A percentile compares a stretch with the other conserved stretches of the same genome.
These are phyloP conservation scores for Melinaea menophilus DNA, from an alignment of 2,888 invertebrate species.

Conservation along the genomic window DNA sequence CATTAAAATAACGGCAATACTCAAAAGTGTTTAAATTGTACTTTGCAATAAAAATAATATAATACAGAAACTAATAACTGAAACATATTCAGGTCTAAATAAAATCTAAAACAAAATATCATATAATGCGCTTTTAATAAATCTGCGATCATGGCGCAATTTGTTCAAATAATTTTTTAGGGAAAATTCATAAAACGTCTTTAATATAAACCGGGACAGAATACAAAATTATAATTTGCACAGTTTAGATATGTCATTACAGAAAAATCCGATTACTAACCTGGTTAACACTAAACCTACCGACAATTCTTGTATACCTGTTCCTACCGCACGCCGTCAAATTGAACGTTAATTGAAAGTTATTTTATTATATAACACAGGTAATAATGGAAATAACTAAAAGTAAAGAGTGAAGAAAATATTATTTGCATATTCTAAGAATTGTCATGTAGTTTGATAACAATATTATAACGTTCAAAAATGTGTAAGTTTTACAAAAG, in stretches of 20 bases:
- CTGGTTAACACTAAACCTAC: background rate
- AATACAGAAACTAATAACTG: constrained; percentile 9
- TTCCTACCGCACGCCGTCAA: too few species aligned
- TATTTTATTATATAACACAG: too few species aligned
- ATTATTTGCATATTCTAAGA: too few species aligned
- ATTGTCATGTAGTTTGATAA: too few species aligned
- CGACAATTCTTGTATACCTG: too few species aligned
- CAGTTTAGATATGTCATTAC: constrained; percentile 36
- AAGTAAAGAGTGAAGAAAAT: too few species aligned
- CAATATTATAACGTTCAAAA: too few species aligned
- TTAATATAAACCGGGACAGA: constrained; percentile 40
- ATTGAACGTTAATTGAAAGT: too few species aligned
- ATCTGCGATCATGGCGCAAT: constrained; percentile 35
- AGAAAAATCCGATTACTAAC: constrained; percentile 16
- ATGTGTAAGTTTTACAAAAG: constrained; percentile 10
- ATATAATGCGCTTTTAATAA: constrained; percentile 38
- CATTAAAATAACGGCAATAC: too few species aligned
- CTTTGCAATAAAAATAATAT: too few species aligned
- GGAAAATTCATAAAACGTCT: constrained; percentile 44
- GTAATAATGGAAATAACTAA: too few species aligned
- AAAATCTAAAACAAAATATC: constrained; percentile 24
- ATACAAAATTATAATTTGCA: constrained; percentile 42
- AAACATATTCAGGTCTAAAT: constrained; percentile 12
- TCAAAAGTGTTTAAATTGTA: constrained; percentile 24
- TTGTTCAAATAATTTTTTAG: constrained; percentile 38